Evolutionary conservation across 1,140 invertebrate genomes (phyloP).

Genomic region (Drosophila setifemur): DNA sequence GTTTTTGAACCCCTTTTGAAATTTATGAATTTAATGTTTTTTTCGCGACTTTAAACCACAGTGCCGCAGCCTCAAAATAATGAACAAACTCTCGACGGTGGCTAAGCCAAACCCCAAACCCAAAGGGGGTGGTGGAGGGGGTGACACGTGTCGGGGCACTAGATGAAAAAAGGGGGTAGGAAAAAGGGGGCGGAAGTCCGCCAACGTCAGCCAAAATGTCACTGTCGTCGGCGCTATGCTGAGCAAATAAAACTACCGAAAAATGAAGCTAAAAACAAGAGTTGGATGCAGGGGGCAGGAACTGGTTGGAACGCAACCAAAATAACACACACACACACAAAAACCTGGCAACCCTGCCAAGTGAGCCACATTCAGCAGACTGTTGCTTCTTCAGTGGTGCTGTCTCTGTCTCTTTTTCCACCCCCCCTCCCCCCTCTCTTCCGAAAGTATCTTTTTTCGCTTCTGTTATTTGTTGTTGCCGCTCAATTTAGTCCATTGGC

Average conservation of each 20-base stretch:
- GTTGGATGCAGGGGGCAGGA: neutral
- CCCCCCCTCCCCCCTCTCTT: neutral
- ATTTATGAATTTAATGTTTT: neutral
- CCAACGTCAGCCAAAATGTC: constrained; percentile 55
- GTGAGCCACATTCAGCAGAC: constrained; percentile 54
- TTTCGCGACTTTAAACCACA: constrained; percentile 13
- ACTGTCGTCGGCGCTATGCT: constrained; percentile 53
- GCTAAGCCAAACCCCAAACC: constrained; percentile 11
- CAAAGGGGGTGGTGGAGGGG: neutral
- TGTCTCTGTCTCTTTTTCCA: neutral
- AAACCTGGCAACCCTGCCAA: constrained; percentile 43
- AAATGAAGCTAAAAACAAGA: constrained; percentile 22
- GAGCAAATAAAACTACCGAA: constrained; percentile 65
- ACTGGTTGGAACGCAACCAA: neutral
- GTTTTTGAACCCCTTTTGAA: too few species aligned
- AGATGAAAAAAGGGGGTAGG: neutral
- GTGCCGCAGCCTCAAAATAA: constrained; percentile 54
- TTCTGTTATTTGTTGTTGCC: constrained; percentile 10
- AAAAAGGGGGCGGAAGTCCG: constrained; percentile 17
- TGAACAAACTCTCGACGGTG: constrained; percentile 44
- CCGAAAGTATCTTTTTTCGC: neutral
- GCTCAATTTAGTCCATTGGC: constrained; percentile 68
- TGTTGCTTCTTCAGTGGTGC: constrained; percentile 51
- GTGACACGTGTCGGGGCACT: constrained; percentile 33
- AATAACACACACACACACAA: neutral